Evolutionary conservation across 2,888 invertebrate genomes (phyloP), one percentile per base, ranked within the genome.

Genomic region (Caenorhabditis sinica): DNA sequence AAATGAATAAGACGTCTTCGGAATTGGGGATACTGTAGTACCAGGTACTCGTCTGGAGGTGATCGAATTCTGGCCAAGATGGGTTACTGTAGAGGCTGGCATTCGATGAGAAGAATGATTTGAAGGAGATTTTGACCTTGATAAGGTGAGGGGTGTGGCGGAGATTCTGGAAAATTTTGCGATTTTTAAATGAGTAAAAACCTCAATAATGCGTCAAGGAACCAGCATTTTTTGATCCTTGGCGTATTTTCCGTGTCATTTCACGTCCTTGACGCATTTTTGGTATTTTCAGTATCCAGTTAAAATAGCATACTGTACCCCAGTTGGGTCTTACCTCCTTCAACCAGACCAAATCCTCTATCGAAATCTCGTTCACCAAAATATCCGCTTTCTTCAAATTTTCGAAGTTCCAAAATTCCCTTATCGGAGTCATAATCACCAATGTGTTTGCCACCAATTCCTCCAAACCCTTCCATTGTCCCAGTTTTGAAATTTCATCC

Each of bases 401-500:
- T 15, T 36, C 60, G 17, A 60, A 9, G 0, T 6, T 5, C 5
- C 11, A n/a, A 20, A 58, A 4, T 30, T 36, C n/a, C 20, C 9
- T 20, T 13, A 63, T 11, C 11, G 61, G 61, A 9, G 61, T 63
- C 1, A 11, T 13, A 63, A 63, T 40, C 23, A 40, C 40, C 3
- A 63, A 40, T 0, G 40, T 8, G 6, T 63, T 63, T 4, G 36
- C 23, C 0, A 23, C 20, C 40, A 63, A 30, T 5, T 40, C 40
- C 23, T 63, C 40, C 15, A 25, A 20, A 23, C 23, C 36, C 4
- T 11, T 63, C 61, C 61, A 63, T 40, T 63, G 61, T n/a, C 40
- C 61, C 40, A 40, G n/a, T 33, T 60, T 60, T 5, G 30, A n/a
- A 5, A 60, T n/a, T n/a, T 60, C 36, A 36, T 60, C 36, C n/a